Evolutionary conservation across 2,113 vertebrate genomes (phyloP).

Genomic region (Eretmodus cyanostictus): DNA sequence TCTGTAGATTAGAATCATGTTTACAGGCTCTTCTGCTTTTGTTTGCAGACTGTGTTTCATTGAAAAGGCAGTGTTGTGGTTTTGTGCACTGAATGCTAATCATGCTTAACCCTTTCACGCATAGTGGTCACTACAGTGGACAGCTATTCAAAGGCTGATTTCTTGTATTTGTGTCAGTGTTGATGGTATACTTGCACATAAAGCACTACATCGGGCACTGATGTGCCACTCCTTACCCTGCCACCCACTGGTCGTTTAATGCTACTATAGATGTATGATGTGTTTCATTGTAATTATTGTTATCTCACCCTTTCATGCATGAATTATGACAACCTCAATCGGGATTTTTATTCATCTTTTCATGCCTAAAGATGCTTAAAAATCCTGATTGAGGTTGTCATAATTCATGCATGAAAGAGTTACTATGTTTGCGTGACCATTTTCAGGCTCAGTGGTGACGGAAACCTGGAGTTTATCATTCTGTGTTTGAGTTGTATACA

Average conservation of each 20-base stretch:
- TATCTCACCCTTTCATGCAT: not conserved
- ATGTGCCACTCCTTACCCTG: not conserved
- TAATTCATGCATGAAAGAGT: not conserved
- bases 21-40: not conserved
- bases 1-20: not conserved
- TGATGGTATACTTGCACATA: not conserved
- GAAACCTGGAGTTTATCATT: not conserved
- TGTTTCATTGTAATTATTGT: not conserved
- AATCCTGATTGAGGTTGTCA: not conserved
- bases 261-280: not conserved
- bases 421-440: not conserved
- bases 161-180: not conserved
- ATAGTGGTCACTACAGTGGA: not conserved
- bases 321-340: not conserved
- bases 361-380: not conserved
- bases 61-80: not conserved
- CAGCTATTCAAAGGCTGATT: not conserved
- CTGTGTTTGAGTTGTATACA: not conserved
- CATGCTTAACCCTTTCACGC: not conserved
- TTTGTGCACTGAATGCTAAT: not conserved
- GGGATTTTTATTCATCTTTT: not conserved
- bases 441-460: not conserved
- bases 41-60: not conserved
- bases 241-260: not conserved
- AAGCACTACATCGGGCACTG: not conserved